These are phyloP conservation scores for Tangara arthus DNA, from an alignment of 2,797 vertebrate species.

Conservation along the genomic window DNA sequence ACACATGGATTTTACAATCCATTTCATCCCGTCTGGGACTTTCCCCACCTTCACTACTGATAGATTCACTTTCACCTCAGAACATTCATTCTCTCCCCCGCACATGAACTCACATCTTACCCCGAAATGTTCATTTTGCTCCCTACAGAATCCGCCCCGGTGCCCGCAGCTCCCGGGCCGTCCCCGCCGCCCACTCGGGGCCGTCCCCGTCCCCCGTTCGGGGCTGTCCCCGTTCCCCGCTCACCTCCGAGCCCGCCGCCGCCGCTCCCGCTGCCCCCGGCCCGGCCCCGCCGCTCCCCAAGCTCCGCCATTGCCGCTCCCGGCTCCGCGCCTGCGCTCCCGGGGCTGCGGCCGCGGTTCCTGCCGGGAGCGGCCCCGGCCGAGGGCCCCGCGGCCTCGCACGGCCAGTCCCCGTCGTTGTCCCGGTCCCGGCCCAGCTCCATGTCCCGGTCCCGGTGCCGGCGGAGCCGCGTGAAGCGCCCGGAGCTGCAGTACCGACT, in stretches of 20 bases:
- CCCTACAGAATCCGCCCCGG: neutral
- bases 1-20: neutral
- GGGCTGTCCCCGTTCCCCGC: neutral
- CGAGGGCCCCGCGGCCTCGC: neutral
- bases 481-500: neutral
- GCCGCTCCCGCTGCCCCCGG: neutral
- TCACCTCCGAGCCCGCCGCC: neutral
- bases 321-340: neutral
- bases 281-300: neutral
- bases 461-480: neutral
- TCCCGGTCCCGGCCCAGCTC: neutral
- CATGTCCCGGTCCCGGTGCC: neutral
- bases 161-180: neutral
- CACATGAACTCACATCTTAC: neutral
- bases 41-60: neutral
- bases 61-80: neutral
- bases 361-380: neutral
- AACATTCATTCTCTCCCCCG: neutral
- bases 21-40: neutral
- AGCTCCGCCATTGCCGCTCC: neutral
- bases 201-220: neutral
- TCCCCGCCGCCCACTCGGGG: neutral
- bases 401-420: neutral
- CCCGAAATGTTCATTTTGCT: neutral
- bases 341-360: fast-evolving